Base-by-base conservation (phyloP, 2,888 invertebrate genomes). In the Dynastes maya region DNA sequence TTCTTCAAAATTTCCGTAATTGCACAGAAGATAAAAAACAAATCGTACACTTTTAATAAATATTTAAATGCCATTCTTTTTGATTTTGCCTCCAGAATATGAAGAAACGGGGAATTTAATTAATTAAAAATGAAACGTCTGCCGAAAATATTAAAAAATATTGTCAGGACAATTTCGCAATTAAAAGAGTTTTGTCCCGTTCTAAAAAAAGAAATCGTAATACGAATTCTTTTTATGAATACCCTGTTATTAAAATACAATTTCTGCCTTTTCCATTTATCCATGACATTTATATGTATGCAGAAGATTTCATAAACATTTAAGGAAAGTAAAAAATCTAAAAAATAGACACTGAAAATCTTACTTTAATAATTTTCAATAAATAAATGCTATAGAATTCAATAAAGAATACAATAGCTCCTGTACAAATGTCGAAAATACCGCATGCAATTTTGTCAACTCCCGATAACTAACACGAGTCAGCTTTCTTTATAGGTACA, bases 371-470 rank as follows among this genome's bases (percentile, higher is more conserved):
- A 45, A 45, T 45, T 45, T 45, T 11, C 45, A 45, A 45, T 45
- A 45, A 45, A 45, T 9, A 45, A 6, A 11, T 11, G 45, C 11
- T 9, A 45, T 8, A 45, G 45, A 11, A 8, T 45, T 11, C 11
- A 45, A 9, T 8, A 9, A 11, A 8, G 45, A 45, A 45, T 45
- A 45, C 8, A 45, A 45, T 45, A 45, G 45, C 2, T 11, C 11
- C 11, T 2, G 6, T 45, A 45, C 45, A 45, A 9, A 11, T 55
- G 64, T 64, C 29, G 37, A 37, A 64, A 64, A 37, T 32, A 64
- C 64, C 64, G 64, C 64, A 64, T 37, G 64, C 37, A 37, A 64
- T 64, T 64, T 64, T 63, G 63, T 63, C 64, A 32, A 64, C 11
- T 64, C 64, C 32, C 32, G 64, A 64, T 64, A 64, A 64, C 37